These are phyloP conservation scores for Martes martes DNA, from an alignment of 2,113 vertebrate genomes.

Conservation along the genomic window DNA sequence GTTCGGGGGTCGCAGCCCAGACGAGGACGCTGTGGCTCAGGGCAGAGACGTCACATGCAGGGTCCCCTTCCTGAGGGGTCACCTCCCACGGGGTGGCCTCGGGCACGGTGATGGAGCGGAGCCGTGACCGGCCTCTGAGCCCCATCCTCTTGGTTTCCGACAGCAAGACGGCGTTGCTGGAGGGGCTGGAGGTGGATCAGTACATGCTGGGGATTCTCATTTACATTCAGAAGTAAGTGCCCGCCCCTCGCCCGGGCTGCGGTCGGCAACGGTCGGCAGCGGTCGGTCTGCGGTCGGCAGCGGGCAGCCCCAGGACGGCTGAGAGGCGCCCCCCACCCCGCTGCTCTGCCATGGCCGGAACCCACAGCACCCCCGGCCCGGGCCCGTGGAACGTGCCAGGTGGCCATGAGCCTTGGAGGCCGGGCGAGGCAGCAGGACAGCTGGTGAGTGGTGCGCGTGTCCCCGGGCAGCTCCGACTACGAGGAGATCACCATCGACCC, in stretches of 20 bases:
- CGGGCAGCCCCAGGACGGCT: not conserved
- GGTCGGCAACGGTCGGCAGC: too few relatives aligned
- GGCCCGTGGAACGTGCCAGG: not conserved
- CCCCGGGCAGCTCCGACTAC: slow-evolving; percentile 87
- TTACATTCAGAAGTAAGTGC: slow-evolving; percentile 94
- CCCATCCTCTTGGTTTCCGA: not conserved
- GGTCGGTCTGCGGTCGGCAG: not conserved
- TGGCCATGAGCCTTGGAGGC: not conserved
- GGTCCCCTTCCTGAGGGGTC: not conserved
- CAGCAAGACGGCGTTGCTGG: slow-evolving; percentile 95
- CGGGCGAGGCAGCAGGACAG: accelerated
- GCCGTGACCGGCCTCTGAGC: not conserved
- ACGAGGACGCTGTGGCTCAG: not conserved
- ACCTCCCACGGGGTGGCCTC: not conserved
- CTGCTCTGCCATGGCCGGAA: accelerated
- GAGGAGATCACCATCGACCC: slow-evolving; percentile 99
- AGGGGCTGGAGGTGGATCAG: slow-evolving; percentile 97
- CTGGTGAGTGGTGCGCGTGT: accelerated
- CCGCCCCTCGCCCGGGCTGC: not conserved
- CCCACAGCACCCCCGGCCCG: not conserved
- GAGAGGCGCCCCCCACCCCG: too few relatives aligned
- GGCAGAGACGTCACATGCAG: not conserved
- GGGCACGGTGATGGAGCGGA: not conserved
- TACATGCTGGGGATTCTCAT: slow-evolving; percentile 97
- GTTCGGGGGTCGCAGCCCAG: not conserved